phyloP scores from a whole-genome alignment of 2,113 vertebrate genomes.

The Pungitius pungitius region DNA sequence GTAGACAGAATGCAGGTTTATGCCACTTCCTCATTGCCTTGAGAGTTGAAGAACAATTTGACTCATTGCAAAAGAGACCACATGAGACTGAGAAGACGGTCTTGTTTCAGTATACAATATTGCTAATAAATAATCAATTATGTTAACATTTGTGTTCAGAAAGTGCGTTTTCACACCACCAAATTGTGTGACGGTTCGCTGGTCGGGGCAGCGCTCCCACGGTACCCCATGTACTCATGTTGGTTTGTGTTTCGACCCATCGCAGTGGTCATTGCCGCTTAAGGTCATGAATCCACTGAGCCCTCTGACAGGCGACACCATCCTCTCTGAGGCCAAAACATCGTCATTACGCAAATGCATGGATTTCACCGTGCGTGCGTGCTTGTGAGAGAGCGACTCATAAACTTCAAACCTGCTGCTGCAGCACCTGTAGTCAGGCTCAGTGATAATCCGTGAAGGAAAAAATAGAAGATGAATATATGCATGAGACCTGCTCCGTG shows the following conservation, averaged over 20 bases:
- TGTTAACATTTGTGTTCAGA: not conserved
- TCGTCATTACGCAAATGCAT: conserved; percentile 6
- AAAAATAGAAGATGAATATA: not conserved
- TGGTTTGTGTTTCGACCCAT: no score
- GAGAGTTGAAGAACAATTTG: not conserved
- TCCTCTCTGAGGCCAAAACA: not conserved
- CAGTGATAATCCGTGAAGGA: conserved; percentile 33
- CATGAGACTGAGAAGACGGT: not conserved
- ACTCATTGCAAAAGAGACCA: not conserved
- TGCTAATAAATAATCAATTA: not conserved
- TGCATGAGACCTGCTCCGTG: conserved; percentile 23
- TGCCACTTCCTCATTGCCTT: no score
- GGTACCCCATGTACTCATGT: no score
- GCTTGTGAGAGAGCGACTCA: not conserved
- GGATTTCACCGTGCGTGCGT: not conserved
- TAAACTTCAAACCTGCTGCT: conserved; percentile 31
- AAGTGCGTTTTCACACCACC: not conserved
- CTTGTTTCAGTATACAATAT: not conserved
- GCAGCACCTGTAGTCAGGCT: conserved; percentile 44
- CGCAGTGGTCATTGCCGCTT: not conserved
- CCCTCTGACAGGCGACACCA: not conserved
- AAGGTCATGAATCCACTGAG: not conserved
- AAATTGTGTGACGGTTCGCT: not conserved
- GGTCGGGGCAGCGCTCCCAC: no score
- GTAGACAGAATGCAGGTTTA: not conserved